Conservation (phyloP, 2,888 invertebrate species). For the Xestia ashworthii region DNA sequence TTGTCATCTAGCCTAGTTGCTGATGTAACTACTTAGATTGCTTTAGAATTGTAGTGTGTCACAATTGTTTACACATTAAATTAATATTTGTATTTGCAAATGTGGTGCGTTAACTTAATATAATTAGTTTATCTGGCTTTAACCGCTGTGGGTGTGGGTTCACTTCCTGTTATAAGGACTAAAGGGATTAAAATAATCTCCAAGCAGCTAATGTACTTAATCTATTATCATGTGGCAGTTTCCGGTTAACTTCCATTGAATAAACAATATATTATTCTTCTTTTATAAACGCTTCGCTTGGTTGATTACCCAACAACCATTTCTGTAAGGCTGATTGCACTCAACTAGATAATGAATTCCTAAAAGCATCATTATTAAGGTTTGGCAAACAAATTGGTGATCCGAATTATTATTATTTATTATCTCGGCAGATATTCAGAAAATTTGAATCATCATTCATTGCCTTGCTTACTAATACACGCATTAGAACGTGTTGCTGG, state of each 20-base stretch:
- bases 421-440: background rate
- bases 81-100: conserved; percentile 19
- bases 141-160: conserved; percentile 3
- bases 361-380: background rate
- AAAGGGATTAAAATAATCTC: background rate
- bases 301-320: background rate
- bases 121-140: conserved; percentile 24
- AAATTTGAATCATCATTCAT: background rate
- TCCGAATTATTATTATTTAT: no score
- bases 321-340: background rate
- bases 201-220: background rate
- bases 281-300: background rate
- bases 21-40: background rate
- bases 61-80: conserved; percentile 28
- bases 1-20: background rate
- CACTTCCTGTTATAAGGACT: conserved; percentile 15
- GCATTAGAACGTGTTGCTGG: background rate
- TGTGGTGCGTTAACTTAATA: background rate
- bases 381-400: background rate
- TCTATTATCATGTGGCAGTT: background rate
- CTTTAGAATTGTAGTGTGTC: background rate
- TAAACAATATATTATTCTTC: background rate
- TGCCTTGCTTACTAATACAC: background rate
- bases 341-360: background rate
- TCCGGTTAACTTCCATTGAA: background rate